Evolutionary conservation across 2,113 vertebrate genomes (phyloP).

Genomic region (Kryptolebias marmoratus): DNA sequence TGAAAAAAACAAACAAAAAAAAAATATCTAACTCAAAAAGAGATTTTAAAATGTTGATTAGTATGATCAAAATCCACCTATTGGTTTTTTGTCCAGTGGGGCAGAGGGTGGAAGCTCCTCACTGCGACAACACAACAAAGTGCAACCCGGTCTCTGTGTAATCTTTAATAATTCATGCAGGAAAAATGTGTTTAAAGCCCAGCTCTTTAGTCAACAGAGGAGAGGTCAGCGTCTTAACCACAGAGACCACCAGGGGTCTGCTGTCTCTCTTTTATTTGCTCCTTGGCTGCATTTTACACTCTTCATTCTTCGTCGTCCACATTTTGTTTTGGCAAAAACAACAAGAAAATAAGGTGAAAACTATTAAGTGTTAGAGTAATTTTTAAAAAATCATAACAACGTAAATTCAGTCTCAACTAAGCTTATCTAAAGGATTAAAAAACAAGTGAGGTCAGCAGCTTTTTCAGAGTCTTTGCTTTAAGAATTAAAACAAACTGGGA

Average conservation of each 20-base stretch:
- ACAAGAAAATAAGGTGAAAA: conserved; percentile 2
- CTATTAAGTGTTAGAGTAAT: too few species aligned
- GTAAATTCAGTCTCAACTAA: too few species aligned
- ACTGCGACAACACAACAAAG: conserved; percentile 67
- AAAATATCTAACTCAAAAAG: conserved; percentile 85
- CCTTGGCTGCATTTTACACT: conserved; percentile 8
- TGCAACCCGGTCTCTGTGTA: conserved; percentile 77
- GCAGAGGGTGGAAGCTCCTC: conserved; percentile 81
- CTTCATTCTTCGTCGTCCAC: conserved; percentile 22
- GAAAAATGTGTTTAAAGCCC: conserved; percentile 81
- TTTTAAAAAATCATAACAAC: too few species aligned
- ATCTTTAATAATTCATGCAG: conserved; percentile 84
- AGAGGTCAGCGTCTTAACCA: conserved; percentile 74
- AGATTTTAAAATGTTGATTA: conserved; percentile 97
- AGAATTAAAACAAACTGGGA: not conserved
- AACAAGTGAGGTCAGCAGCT: too few species aligned
- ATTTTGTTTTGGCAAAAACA: conserved; percentile 9
- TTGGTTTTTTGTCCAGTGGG: conserved; percentile 79
- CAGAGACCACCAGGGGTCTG: conserved; percentile 67
- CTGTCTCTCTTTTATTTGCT: conserved; percentile 6
- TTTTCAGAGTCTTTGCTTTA: not conserved
- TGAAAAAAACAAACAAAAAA: conserved; percentile 63
- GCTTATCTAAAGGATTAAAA: too few species aligned
- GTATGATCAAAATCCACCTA: conserved; percentile 89
- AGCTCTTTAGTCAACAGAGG: conserved; percentile 77